phyloP scores from a whole-genome alignment of 2,113 vertebrate species.

The Anhinga anhinga region DNA sequence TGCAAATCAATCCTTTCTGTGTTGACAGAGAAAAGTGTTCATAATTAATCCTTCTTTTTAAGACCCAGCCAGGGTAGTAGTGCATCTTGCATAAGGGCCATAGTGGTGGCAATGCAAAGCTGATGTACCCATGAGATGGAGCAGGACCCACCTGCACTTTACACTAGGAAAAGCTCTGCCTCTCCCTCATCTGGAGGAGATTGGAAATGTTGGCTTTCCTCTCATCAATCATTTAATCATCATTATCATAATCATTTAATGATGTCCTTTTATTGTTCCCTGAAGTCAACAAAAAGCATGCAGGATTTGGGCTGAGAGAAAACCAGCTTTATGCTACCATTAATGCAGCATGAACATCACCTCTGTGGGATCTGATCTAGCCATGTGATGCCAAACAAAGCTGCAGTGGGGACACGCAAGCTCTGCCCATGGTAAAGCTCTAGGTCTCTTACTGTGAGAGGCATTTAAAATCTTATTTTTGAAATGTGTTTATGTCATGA shows the following conservation, averaged over 20 bases:
- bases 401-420: not conserved
- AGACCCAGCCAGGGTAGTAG: not conserved
- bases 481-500: not conserved
- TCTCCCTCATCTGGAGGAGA: not conserved
- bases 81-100: accelerated
- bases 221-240: not conserved
- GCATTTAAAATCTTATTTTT: not conserved
- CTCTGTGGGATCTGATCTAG: not conserved
- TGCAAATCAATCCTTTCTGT: conserved; percentile 83
- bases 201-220: not conserved
- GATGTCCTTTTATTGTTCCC: not conserved
- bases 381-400: not conserved
- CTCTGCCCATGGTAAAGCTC: not conserved
- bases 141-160: not conserved
- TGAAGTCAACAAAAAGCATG: not conserved
- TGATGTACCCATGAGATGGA: not conserved
- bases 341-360: not conserved
- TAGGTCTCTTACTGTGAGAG: not conserved
- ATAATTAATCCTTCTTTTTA: not conserved
- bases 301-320: not conserved
- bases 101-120: not conserved
- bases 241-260: not conserved
- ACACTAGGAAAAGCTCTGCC: not conserved
- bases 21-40: not conserved
- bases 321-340: not conserved